These are phyloP conservation scores for Meloidogyne exigua DNA, from an alignment of 1,140 invertebrate species.

Conservation along the genomic window DNA sequence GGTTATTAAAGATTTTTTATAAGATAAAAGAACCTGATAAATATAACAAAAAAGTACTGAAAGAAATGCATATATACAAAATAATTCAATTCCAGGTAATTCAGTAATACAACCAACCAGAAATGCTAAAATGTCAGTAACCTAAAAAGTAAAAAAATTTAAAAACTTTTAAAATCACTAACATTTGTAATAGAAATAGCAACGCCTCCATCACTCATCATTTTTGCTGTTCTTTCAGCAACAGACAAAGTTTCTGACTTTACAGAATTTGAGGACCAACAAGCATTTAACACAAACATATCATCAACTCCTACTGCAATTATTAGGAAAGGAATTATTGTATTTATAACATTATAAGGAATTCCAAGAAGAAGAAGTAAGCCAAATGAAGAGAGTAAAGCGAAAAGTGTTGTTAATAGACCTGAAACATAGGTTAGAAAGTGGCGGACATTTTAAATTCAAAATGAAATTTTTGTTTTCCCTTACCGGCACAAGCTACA, in stretches of 20 bases:
- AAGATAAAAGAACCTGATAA: slow-evolving; percentile 57
- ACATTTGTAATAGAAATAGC: slow-evolving; percentile 68
- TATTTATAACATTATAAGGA: slow-evolving; percentile 63
- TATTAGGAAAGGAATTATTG: slow-evolving; percentile 63
- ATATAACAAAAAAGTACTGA: slow-evolving; percentile 66
- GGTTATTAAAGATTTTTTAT: background rate
- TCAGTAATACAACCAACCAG: slow-evolving; percentile 66
- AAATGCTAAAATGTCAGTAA: slow-evolving; percentile 67
- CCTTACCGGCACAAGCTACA: slow-evolving; percentile 54
- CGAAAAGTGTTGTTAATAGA: slow-evolving; percentile 56
- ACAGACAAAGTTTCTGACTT: slow-evolving; percentile 25
- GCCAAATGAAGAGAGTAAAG: slow-evolving; percentile 60
- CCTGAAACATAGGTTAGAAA: slow-evolving; percentile 40
- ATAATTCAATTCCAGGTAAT: slow-evolving; percentile 65
- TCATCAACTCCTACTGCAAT: slow-evolving; percentile 68
- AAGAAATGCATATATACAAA: slow-evolving; percentile 65
- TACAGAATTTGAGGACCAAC: slow-evolving; percentile 59
- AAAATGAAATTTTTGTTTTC: background rate
- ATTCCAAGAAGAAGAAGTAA: slow-evolving; percentile 59
- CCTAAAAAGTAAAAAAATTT: background rate
- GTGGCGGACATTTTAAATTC: background rate
- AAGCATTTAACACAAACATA: slow-evolving; percentile 68
- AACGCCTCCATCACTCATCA: slow-evolving; percentile 65
- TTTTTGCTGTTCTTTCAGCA: slow-evolving; percentile 59
- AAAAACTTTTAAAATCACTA: background rate